Conservation (phyloP, 2,888 invertebrate species). For the Osmoderma eremita region DNA sequence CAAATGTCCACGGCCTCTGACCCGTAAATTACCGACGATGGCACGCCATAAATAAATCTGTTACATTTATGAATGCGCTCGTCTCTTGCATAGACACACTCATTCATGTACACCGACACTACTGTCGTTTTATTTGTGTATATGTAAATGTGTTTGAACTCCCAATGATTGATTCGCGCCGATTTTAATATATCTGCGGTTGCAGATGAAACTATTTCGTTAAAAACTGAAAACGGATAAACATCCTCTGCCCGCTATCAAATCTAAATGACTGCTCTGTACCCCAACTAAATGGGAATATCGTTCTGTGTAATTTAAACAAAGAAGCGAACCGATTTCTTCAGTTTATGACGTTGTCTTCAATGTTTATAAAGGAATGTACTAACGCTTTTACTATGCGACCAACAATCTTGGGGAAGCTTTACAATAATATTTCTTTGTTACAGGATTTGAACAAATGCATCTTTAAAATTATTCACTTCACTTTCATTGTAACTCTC, state of each 20-base stretch:
- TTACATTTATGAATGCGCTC: constrained; percentile 61
- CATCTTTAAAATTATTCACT: too few species aligned
- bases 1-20: constrained; percentile 58
- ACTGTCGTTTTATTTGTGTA: constrained; percentile 48
- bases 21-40: constrained; percentile 64
- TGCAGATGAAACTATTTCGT: constrained; percentile 33
- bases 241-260: constrained; percentile 27
- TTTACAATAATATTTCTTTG: too few species aligned
- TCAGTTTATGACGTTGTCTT: too few species aligned
- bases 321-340: too few species aligned
- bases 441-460: too few species aligned
- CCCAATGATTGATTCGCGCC: constrained; percentile 47
- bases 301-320: too few species aligned
- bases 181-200: constrained; percentile 43
- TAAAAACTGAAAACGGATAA: constrained; percentile 30
- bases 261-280: constrained; percentile 26
- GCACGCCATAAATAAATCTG: constrained; percentile 63
- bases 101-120: constrained; percentile 44
- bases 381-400: too few species aligned
- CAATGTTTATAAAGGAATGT: too few species aligned
- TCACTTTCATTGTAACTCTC: too few species aligned
- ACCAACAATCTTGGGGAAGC: too few species aligned
- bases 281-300: neutral
- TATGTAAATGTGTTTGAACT: constrained; percentile 47
- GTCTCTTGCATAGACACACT: constrained; percentile 46